Percentiles rank a stretch among this genome's conserved stretches.
Evolutionary conservation across 2,797 vertebrate genomes (phyloP).

Genomic region (Pangasius macronema): DNA sequence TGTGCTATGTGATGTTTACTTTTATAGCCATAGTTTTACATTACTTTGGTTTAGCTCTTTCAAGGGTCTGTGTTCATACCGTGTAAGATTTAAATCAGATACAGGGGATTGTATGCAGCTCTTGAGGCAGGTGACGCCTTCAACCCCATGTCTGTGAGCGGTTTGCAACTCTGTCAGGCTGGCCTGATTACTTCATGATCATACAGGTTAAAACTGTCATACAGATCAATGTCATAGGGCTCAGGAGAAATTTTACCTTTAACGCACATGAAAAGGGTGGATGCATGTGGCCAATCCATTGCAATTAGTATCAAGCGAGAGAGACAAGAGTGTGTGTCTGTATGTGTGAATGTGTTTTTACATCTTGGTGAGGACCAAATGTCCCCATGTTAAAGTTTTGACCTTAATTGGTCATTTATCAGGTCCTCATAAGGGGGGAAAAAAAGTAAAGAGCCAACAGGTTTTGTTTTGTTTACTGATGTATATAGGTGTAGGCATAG

Average conservation of each 20-base stretch:
- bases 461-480: background rate
- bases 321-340: background rate
- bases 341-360: background rate
- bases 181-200: slow-evolving; percentile 42
- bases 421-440: background rate
- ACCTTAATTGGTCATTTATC: background rate
- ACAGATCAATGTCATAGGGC: background rate
- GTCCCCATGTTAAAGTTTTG: background rate
- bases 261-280: background rate
- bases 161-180: background rate
- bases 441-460: background rate
- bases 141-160: slow-evolving; percentile 21
- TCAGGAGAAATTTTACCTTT: background rate
- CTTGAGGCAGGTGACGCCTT: slow-evolving; percentile 14
- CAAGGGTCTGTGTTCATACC: background rate
- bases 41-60: too few species aligned
- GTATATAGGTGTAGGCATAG: background rate
- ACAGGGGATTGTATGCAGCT: slow-evolving; percentile 23
- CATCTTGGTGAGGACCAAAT: background rate
- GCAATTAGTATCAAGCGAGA: background rate
- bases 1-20: slow-evolving; percentile 12
- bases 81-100: background rate
- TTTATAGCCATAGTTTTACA: background rate
- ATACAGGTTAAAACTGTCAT: slow-evolving; percentile 35
- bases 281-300: background rate